These are phyloP conservation scores for Cyclura pinguis DNA, from an alignment of 2,797 vertebrate species.

Conservation along the genomic window DNA sequence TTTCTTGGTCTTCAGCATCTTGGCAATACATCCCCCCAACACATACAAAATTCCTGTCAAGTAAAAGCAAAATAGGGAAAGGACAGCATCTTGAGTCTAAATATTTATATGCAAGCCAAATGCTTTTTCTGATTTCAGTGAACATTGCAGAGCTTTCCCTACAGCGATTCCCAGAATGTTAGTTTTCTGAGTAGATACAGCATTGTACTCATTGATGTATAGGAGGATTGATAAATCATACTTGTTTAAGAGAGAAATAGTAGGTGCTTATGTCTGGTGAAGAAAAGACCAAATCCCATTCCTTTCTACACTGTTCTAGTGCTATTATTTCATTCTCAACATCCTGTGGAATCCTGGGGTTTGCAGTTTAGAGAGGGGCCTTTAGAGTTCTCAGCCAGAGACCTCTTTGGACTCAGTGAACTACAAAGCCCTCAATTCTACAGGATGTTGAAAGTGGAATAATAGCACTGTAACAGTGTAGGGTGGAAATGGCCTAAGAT, in stretches of 20 bases:
- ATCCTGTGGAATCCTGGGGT: too few relatives aligned
- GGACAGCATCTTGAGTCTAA: not conserved
- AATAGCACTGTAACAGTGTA: too few relatives aligned
- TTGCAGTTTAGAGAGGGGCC: too few relatives aligned
- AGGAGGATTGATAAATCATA: not conserved
- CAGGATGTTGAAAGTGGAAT: too few relatives aligned
- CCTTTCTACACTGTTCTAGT: too few relatives aligned
- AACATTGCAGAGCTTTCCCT: not conserved
- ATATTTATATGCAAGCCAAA: not conserved
- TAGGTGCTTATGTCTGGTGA: not conserved
- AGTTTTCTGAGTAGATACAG: not conserved
- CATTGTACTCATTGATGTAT: not conserved
- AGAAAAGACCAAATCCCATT: not conserved
- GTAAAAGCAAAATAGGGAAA: not conserved
- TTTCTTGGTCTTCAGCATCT: conserved; percentile 14
- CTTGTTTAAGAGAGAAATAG: not conserved
- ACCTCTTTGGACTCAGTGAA: too few relatives aligned
- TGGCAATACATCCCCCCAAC: not conserved
- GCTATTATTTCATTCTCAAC: too few relatives aligned
- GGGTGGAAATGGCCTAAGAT: not conserved
- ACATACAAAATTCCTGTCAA: not conserved
- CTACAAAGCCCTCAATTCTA: too few relatives aligned
- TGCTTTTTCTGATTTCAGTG: not conserved
- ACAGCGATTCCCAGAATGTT: not conserved
- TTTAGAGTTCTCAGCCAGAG: too few relatives aligned